A percentile compares a stretch with the other conserved stretches of the same genome.
These are phyloP conservation scores for Achatina immaculata DNA, from an alignment of 1,140 invertebrate genomes.

Conservation along the genomic window DNA sequence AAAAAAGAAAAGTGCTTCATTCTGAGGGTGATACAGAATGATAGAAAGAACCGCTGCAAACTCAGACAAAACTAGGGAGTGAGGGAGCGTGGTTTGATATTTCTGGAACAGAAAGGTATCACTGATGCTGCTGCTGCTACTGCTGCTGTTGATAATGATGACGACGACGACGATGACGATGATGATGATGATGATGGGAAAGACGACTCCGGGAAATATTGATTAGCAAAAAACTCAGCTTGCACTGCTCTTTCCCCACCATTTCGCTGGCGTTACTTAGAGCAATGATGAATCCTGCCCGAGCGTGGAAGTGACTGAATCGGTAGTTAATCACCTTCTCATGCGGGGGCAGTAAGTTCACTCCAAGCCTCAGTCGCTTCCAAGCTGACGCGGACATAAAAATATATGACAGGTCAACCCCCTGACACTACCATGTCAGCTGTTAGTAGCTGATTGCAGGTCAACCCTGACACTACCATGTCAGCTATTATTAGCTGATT, in stretches of 20 bases:
- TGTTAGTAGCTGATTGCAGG: no score
- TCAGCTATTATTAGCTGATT: no score
- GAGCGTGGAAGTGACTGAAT: no score
- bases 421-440: no score
- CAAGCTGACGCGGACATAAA: no score
- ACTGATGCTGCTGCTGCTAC: not conserved
- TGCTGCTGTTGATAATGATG: not conserved
- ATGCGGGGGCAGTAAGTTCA: no score
- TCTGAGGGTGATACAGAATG: not conserved
- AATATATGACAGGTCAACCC: no score
- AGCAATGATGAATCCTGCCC: not conserved
- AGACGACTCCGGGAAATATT: not conserved
- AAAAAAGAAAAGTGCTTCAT: not conserved
- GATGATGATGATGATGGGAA: slow-evolving; percentile 5
- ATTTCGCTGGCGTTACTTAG: not conserved
- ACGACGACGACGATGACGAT: slow-evolving; percentile 9
- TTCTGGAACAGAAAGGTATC: not conserved
- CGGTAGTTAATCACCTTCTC: no score
- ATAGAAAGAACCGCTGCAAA: not conserved
- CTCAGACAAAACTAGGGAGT: not conserved
- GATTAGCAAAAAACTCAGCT: not conserved
- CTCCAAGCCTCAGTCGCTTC: no score
- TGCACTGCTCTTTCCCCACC: not conserved
- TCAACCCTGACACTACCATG: no score
- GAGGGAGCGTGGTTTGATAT: not conserved